Conservation (phyloP, 2,113 vertebrate species). For the Gobiocypris rarus region DNA sequence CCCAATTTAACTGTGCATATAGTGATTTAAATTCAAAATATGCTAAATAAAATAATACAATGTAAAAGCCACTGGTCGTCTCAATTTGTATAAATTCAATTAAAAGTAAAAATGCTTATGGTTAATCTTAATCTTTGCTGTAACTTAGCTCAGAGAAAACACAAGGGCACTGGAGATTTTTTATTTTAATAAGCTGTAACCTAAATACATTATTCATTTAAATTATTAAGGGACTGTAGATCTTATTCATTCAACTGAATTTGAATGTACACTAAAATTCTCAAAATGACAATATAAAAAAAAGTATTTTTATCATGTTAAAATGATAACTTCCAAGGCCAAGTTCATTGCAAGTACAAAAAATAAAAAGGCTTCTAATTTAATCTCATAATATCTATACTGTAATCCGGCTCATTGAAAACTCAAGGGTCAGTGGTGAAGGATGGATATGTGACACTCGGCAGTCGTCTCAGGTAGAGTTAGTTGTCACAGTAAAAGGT, state of each 20-base stretch:
- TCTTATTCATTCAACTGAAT: neutral
- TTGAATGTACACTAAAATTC: neutral
- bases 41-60: neutral
- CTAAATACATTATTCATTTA: neutral
- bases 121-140: neutral
- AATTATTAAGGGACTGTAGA: neutral
- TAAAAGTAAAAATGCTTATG: neutral
- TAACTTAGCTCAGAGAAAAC: neutral
- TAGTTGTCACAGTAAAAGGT: conserved; percentile 70
- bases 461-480: conserved; percentile 69
- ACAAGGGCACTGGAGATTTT: too few relatives aligned
- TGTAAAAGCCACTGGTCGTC: neutral
- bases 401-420: conserved; percentile 67
- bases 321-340: too few relatives aligned
- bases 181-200: too few relatives aligned
- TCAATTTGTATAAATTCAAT: neutral
- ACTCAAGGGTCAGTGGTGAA: conserved; percentile 68
- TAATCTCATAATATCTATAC: conserved; percentile 41
- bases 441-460: conserved; percentile 73
- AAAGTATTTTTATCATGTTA: neutral
- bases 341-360: too few relatives aligned
- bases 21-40: neutral
- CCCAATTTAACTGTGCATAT: neutral
- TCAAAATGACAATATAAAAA: neutral
- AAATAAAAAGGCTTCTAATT: too few relatives aligned